A percentile compares a stretch with the other conserved stretches of the same genome.
Conservation (phyloP, 2,888 invertebrate species). For the Caenorhabditis doughertyi region DNA sequence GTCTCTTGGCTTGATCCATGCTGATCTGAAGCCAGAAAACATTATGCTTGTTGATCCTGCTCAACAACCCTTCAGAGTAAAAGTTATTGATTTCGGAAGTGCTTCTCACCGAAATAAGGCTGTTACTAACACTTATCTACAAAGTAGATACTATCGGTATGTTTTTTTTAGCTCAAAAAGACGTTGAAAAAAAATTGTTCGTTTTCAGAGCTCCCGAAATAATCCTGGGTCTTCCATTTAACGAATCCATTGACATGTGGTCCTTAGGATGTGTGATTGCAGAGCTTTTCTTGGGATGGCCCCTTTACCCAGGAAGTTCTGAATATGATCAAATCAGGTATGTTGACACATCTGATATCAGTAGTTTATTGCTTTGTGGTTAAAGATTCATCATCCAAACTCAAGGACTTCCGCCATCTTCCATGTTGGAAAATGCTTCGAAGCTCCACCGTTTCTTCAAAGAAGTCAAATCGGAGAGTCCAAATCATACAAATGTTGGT, state of each 20-base stretch:
- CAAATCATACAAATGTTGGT: slow-evolving; percentile 42
- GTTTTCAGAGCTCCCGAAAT: slow-evolving; percentile 90
- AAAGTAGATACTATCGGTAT: slow-evolving; percentile 95
- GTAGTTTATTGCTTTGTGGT: not conserved
- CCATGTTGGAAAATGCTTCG: slow-evolving; percentile 96
- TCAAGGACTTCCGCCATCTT: slow-evolving; percentile 96
- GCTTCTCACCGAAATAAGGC: slow-evolving; percentile 99
- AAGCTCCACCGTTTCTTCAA: slow-evolving; percentile 97
- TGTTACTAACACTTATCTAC: slow-evolving; percentile 98
- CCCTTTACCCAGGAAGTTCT: slow-evolving; percentile 97
- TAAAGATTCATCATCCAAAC: slow-evolving; percentile 90
- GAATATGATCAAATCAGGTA: slow-evolving; percentile 91
- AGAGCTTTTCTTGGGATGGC: slow-evolving; percentile 99
- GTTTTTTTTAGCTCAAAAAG: not conserved
- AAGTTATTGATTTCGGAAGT: slow-evolving; percentile 98
- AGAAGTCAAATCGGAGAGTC: slow-evolving; percentile 69
- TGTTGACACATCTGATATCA: not conserved
- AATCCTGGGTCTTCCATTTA: slow-evolving; percentile 97
- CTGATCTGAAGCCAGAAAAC: slow-evolving; percentile 99
- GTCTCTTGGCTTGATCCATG: slow-evolving; percentile 99
- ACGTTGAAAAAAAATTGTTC: not conserved
- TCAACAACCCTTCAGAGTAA: slow-evolving; percentile 97
- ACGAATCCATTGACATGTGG: slow-evolving; percentile 99
- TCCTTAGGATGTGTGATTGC: slow-evolving; percentile 99
- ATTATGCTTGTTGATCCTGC: slow-evolving; percentile 99